phyloP scores from a whole-genome alignment of 1,140 invertebrate genomes.

The Globodera rostochiensis region DNA sequence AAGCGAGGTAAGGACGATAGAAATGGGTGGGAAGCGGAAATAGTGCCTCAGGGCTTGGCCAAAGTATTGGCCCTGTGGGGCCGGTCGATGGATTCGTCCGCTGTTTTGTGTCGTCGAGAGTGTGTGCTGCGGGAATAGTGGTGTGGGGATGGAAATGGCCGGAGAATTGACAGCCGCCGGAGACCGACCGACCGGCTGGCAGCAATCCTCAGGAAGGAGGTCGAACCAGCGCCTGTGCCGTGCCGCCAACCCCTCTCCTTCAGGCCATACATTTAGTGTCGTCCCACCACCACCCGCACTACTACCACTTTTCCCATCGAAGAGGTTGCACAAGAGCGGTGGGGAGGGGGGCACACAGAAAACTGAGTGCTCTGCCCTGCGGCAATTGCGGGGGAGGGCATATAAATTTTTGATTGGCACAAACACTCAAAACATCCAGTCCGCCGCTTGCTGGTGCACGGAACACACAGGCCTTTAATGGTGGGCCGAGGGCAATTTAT shows the following conservation, averaged over 20 bases:
- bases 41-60: background rate
- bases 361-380: background rate
- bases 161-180: background rate
- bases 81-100: background rate
- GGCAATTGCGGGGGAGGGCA: background rate
- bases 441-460: background rate
- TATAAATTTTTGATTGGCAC: conserved; percentile 3
- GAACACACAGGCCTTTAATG: no score
- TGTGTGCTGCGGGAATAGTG: no score
- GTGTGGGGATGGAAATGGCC: background rate
- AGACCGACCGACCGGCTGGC: background rate
- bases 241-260: background rate
- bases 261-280: background rate
- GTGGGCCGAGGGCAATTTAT: no score
- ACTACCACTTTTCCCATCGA: background rate
- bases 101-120: background rate
- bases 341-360: background rate
- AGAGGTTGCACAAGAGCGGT: background rate
- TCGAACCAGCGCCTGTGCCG: background rate
- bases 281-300: background rate
- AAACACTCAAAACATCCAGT: background rate
- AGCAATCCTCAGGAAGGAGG: background rate
- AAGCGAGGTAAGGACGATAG: background rate
- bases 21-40: background rate
- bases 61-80: background rate